A percentile compares a stretch with the other conserved stretches of the same genome.
Evolutionary conservation across 2,797 vertebrate genomes (phyloP).

Genomic region (Malurus splendens): DNA sequence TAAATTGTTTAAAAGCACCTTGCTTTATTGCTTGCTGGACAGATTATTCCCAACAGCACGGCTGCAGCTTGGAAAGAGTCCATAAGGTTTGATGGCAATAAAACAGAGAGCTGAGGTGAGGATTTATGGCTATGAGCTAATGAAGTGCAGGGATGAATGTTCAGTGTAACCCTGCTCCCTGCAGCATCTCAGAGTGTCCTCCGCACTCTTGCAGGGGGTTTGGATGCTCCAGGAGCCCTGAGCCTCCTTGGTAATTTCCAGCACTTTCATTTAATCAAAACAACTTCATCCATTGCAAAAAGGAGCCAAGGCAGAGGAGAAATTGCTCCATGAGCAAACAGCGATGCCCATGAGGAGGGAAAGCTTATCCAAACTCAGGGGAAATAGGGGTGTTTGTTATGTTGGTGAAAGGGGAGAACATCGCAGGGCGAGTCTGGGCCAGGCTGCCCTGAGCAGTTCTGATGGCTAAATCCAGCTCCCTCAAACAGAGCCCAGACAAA

Average conservation of each 20-base stretch:
- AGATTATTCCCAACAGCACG: not conserved
- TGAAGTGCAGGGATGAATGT: conserved; percentile 6
- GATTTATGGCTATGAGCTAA: conserved; percentile 43
- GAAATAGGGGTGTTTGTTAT: not conserved
- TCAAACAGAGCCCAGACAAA: too few relatives aligned
- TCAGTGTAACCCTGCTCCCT: not conserved
- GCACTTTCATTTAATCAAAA: not conserved
- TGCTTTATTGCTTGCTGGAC: conserved; percentile 35
- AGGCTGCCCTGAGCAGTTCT: not conserved
- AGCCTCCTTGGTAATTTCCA: not conserved
- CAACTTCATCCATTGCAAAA: not conserved
- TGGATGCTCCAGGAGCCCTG: not conserved
- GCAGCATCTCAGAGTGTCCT: not conserved
- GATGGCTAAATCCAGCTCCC: not conserved
- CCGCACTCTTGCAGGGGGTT: not conserved
- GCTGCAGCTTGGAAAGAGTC: conserved; percentile 29
- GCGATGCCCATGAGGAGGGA: not conserved
- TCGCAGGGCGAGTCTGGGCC: not conserved
- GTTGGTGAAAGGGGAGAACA: not conserved
- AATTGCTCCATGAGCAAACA: not conserved
- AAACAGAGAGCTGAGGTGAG: conserved; percentile 18
- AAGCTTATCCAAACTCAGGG: not conserved
- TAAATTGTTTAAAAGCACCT: conserved; percentile 21
- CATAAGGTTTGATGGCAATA: conserved; percentile 25
- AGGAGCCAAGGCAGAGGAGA: not conserved